These are phyloP conservation scores for Sternotherus odoratus DNA, from an alignment of 2,797 vertebrate species.

Conservation along the genomic window DNA sequence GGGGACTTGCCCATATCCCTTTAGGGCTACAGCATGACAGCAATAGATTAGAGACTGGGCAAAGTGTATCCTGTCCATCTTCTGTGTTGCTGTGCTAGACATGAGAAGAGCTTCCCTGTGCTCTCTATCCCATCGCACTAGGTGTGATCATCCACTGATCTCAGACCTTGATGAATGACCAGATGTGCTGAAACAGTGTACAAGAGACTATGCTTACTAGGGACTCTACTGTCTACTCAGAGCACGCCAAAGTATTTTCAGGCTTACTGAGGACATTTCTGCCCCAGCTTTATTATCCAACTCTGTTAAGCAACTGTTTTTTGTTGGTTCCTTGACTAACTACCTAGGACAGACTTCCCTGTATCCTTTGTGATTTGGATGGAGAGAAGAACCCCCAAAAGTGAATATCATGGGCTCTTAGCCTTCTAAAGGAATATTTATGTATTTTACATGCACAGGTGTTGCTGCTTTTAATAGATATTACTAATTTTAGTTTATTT, in stretches of 20 bases:
- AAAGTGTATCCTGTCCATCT: background rate
- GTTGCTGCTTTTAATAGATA: slow-evolving; percentile 58
- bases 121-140: background rate
- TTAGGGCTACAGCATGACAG: background rate
- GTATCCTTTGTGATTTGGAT: slow-evolving; percentile 18
- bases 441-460: background rate
- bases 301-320: background rate
- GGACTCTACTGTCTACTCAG: background rate
- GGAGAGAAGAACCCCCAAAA: background rate
- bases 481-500: slow-evolving; percentile 50
- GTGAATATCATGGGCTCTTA: slow-evolving; percentile 35
- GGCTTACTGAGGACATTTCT: background rate
- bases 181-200: background rate
- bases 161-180: background rate
- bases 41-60: background rate
- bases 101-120: background rate
- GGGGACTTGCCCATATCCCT: background rate
- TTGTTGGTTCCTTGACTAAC: background rate
- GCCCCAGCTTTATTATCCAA: background rate
- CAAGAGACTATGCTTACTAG: background rate
- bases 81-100: background rate
- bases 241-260: background rate
- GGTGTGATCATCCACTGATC: background rate
- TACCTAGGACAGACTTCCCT: background rate
- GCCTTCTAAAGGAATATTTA: slow-evolving; percentile 13